Evolutionary conservation across 2,888 invertebrate species (phyloP).

Genomic region (Ligdia adustata): DNA sequence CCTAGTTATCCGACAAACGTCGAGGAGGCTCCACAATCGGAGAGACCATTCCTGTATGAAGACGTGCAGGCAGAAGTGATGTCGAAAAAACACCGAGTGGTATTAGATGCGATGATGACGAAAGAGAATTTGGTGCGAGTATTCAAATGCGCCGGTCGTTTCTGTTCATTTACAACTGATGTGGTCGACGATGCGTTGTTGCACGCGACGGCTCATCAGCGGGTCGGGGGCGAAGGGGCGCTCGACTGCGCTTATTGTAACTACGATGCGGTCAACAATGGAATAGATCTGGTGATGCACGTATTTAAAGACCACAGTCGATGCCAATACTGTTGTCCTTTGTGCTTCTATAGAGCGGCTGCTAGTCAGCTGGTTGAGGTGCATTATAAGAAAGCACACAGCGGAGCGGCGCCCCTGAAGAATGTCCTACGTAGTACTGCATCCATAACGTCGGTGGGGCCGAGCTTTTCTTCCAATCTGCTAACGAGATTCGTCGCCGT

Average conservation of each 20-base stretch:
- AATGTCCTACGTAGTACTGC: conserved; percentile 46
- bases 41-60: conserved; percentile 55
- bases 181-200: conserved; percentile 61
- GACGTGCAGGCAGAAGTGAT: conserved; percentile 63
- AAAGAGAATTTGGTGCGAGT: conserved; percentile 70
- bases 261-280: conserved; percentile 58
- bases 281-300: conserved; percentile 81
- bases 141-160: conserved; percentile 74
- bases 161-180: conserved; percentile 67
- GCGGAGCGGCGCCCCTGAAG: conserved; percentile 31
- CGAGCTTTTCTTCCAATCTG: conserved; percentile 36
- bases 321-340: conserved; percentile 85
- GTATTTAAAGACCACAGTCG: conserved; percentile 85
- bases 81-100: conserved; percentile 64
- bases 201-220: conserved; percentile 68
- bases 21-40: conserved; percentile 28
- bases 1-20: conserved; percentile 39
- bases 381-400: conserved; percentile 78
- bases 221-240: conserved; percentile 65
- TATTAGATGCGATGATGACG: conserved; percentile 76
- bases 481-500: conserved; percentile 64
- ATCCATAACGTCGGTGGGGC: conserved; percentile 37
- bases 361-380: conserved; percentile 84
- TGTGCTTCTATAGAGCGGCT: conserved; percentile 88
- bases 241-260: conserved; percentile 85